Conservation (phyloP, 2,797 vertebrate species). For the Scolopax rusticola region DNA sequence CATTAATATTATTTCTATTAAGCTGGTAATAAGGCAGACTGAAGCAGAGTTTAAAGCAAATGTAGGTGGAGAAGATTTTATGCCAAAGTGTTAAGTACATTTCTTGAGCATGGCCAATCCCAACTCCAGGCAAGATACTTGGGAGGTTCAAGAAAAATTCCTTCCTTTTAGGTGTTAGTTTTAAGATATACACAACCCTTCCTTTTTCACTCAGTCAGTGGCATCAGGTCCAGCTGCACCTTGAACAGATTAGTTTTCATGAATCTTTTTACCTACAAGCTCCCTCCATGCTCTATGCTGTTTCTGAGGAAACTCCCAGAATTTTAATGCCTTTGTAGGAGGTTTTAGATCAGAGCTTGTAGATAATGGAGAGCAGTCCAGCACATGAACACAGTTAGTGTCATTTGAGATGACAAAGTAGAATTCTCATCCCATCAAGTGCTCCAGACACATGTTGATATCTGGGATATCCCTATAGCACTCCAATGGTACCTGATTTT, state of each 20-base stretch:
- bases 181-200: neutral
- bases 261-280: neutral
- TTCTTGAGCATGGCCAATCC: neutral
- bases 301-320: neutral
- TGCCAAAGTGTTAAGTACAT: neutral
- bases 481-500: neutral
- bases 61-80: conserved; percentile 27
- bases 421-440: neutral
- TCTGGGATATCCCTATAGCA: neutral
- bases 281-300: fast-evolving
- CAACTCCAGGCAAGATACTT: neutral
- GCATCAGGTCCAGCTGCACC: neutral
- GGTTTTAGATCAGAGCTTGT: neutral
- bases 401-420: neutral
- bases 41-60: conserved; percentile 18
- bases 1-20: conserved; percentile 47
- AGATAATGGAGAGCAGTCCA: neutral
- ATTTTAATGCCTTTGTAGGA: neutral
- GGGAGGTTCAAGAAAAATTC: neutral
- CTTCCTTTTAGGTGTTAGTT: neutral
- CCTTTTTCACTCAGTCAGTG: neutral
- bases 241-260: neutral
- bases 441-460: neutral
- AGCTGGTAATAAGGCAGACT: conserved; percentile 45
- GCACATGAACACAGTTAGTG: neutral